Percentiles rank a stretch among this genome's conserved stretches.
These are phyloP conservation scores for Eurytoma adleriae DNA, from an alignment of 2,888 invertebrate species.

Conservation along the genomic window DNA sequence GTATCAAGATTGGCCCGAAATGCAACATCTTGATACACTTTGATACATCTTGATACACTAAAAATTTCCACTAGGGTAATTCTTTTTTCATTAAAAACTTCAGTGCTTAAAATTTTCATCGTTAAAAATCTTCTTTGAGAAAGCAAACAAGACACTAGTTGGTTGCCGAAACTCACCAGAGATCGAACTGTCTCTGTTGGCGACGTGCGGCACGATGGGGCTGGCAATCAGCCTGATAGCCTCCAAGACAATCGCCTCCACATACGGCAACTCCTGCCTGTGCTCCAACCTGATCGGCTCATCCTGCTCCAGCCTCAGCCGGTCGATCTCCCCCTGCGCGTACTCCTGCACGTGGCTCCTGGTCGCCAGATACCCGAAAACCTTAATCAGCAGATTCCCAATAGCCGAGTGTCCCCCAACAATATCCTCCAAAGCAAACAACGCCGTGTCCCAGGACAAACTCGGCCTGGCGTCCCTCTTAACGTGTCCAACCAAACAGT, in stretches of 20 bases:
- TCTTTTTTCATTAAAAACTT: too few species aligned
- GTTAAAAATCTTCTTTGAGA: too few species aligned
- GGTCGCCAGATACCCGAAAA: constrained; percentile 79
- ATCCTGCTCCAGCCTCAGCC: constrained; percentile 59
- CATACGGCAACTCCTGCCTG: constrained; percentile 79
- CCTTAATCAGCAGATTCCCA: constrained; percentile 80
- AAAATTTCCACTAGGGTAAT: too few species aligned
- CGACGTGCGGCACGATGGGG: constrained; percentile 83
- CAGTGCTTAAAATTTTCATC: too few species aligned
- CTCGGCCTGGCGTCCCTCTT: constrained; percentile 74
- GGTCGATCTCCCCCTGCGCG: constrained; percentile 79
- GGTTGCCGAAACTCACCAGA: constrained; percentile 76
- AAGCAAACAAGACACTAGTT: too few species aligned
- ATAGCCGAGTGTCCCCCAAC: constrained; percentile 82
- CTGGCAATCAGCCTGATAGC: constrained; percentile 81
- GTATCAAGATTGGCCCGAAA: too few species aligned
- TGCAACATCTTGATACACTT: too few species aligned
- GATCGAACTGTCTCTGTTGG: constrained; percentile 80
- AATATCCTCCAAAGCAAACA: constrained; percentile 78
- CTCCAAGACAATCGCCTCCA: constrained; percentile 81
- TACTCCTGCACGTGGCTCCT: constrained; percentile 78
- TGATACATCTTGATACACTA: too few species aligned
- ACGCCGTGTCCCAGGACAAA: constrained; percentile 78
- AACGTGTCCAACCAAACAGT: constrained; percentile 79
- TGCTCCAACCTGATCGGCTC: constrained; percentile 74